These are phyloP conservation scores for Diaperis boleti DNA, from an alignment of 2,888 invertebrate species.

Conservation along the genomic window DNA sequence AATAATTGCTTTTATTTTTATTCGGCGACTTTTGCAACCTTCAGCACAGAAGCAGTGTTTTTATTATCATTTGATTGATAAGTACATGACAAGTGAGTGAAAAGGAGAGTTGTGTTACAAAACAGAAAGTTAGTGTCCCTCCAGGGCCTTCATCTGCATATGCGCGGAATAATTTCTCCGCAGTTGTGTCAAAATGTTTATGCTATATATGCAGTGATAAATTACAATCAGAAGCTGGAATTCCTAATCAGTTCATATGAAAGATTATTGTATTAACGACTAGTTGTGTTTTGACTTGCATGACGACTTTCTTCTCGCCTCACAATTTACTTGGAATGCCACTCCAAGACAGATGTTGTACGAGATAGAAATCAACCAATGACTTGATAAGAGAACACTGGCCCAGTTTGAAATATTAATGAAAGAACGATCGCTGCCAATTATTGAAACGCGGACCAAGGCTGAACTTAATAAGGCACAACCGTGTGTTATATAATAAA, in stretches of 20 bases:
- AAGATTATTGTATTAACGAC: slow-evolving; percentile 23
- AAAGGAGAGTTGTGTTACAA: slow-evolving; percentile 18
- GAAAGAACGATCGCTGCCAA: slow-evolving; percentile 19
- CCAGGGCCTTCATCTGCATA: background rate
- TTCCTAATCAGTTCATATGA: slow-evolving; percentile 23
- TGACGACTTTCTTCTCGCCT: slow-evolving; percentile 52
- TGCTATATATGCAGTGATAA: slow-evolving; percentile 1
- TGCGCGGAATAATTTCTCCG: slow-evolving; percentile 10
- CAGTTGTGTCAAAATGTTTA: background rate
- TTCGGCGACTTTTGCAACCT: background rate
- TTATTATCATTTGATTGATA: slow-evolving; percentile 4
- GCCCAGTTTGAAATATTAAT: slow-evolving; percentile 25
- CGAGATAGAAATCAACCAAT: slow-evolving; percentile 47
- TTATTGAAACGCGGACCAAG: slow-evolving; percentile 22
- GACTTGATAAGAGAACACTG: slow-evolving; percentile 22
- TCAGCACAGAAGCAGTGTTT: background rate
- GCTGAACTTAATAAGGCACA: slow-evolving; percentile 18
- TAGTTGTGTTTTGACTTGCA: slow-evolving; percentile 41
- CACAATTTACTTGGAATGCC: slow-evolving; percentile 49
- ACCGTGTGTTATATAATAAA: slow-evolving; percentile 23
- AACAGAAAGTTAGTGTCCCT: slow-evolving; percentile 16
- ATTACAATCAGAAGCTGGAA: slow-evolving; percentile 10
- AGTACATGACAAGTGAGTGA: slow-evolving; percentile 13
- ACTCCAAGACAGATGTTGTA: slow-evolving; percentile 45
- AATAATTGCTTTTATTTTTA: background rate